Percentiles rank a stretch among this genome's conserved stretches.
Evolutionary conservation across 2,888 invertebrate species (phyloP).

Genomic region (Stenodera caucasica): DNA sequence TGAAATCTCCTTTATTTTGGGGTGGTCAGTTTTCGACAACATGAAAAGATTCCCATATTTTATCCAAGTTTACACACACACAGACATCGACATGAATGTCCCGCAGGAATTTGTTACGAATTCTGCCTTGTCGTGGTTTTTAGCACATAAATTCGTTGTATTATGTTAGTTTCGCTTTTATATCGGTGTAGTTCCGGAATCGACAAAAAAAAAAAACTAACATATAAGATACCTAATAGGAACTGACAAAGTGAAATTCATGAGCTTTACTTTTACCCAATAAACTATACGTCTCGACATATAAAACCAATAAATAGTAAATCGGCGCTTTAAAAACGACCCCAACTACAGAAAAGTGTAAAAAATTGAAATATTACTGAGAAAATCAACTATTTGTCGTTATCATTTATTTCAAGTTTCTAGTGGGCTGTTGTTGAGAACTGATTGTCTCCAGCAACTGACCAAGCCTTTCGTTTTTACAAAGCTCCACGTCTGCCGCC

Average conservation of each 20-base stretch:
- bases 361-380: slow-evolving; percentile 21
- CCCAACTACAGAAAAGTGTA: slow-evolving; percentile 11
- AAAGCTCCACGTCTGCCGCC: neutral
- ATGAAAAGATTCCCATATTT: slow-evolving; percentile 42
- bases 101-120: slow-evolving; percentile 40
- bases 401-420: neutral
- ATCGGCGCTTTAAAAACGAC: slow-evolving; percentile 7
- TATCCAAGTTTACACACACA: slow-evolving; percentile 33
- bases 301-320: neutral
- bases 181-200: slow-evolving; percentile 33
- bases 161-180: slow-evolving; percentile 35
- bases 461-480: neutral
- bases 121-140: slow-evolving; percentile 34
- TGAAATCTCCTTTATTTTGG: too few relatives aligned
- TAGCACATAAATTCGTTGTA: slow-evolving; percentile 38
- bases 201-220: slow-evolving; percentile 29
- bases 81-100: slow-evolving; percentile 15
- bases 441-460: neutral
- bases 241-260: slow-evolving; percentile 43
- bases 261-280: slow-evolving; percentile 25
- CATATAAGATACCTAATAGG: slow-evolving; percentile 40
- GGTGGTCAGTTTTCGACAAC: slow-evolving; percentile 25
- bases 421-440: neutral
- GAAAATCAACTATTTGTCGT: neutral
- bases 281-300: neutral